These are phyloP conservation scores for Plemyria rubiginata DNA, from an alignment of 2,888 invertebrate species.

Conservation along the genomic window DNA sequence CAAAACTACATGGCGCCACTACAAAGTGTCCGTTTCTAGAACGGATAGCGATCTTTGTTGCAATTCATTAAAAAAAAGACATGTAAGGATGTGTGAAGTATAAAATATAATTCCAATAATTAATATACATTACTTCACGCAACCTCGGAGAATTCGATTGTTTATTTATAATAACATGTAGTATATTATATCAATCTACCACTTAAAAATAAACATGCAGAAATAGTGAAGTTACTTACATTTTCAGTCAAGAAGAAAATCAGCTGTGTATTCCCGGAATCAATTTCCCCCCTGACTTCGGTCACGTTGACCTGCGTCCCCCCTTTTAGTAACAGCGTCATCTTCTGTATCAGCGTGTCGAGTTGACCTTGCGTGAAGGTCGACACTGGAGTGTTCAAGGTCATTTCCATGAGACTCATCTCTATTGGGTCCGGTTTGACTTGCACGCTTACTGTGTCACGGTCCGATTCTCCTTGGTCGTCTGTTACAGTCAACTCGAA, in stretches of 20 bases:
- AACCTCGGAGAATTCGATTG: no score
- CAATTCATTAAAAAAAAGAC: no score
- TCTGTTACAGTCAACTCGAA: slow-evolving; percentile 96
- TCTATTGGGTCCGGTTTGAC: slow-evolving; percentile 92
- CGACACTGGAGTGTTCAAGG: slow-evolving; percentile 89
- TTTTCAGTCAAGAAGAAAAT: slow-evolving; percentile 88
- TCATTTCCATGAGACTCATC: slow-evolving; percentile 91
- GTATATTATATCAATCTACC: no score
- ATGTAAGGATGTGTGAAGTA: no score
- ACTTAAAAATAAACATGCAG: no score
- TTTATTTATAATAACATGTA: no score
- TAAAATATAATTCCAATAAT: no score
- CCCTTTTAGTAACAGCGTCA: slow-evolving; percentile 91
- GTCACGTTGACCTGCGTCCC: slow-evolving; percentile 87
- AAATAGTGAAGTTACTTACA: slow-evolving; percentile 55
- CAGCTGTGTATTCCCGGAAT: slow-evolving; percentile 86
- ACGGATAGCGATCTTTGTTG: no score
- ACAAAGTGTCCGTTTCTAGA: no score
- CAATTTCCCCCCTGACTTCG: slow-evolving; percentile 84
- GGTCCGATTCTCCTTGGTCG: slow-evolving; percentile 93
- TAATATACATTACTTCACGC: no score
- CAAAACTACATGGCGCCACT: no score
- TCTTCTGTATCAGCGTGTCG: slow-evolving; percentile 91
- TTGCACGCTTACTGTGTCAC: slow-evolving; percentile 92
- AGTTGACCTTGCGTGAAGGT: slow-evolving; percentile 85